Conservation (phyloP, 2,113 vertebrate species). For the Albula glossodonta region DNA sequence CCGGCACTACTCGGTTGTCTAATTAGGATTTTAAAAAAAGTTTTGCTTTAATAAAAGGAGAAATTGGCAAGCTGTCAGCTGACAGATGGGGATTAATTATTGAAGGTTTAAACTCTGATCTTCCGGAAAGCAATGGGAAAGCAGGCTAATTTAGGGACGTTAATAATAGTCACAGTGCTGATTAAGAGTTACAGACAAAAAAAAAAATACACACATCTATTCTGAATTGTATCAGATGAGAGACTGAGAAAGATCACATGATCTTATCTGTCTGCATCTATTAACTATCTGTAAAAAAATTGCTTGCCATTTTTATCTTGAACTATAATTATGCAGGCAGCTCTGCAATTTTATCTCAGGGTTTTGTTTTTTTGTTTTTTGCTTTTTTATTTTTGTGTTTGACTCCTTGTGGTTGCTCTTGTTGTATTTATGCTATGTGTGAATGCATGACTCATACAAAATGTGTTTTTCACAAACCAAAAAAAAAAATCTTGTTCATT, state of each 20-base stretch:
- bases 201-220: not conserved
- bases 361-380: too few species aligned
- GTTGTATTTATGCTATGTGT: too few species aligned
- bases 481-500: too few species aligned
- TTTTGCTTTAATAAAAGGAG: not conserved
- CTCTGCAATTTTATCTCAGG: not conserved
- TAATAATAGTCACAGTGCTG: not conserved
- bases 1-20: not conserved
- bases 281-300: not conserved
- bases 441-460: too few species aligned
- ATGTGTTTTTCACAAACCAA: too few species aligned
- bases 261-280: not conserved
- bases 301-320: not conserved
- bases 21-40: not conserved
- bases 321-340: not conserved
- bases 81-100: conserved; percentile 15
- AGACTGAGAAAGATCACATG: not conserved
- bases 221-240: not conserved
- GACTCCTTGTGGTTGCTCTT: too few species aligned
- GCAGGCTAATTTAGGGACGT: not conserved
- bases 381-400: too few species aligned
- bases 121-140: not conserved
- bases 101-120: conserved; percentile 1
- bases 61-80: conserved; percentile 1
- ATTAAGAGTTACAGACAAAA: not conserved